Percentiles rank a stretch among this genome's conserved stretches.
phyloP scores from a whole-genome alignment of 2,888 invertebrate species.

The Eutolmus rufibarbis region DNA sequence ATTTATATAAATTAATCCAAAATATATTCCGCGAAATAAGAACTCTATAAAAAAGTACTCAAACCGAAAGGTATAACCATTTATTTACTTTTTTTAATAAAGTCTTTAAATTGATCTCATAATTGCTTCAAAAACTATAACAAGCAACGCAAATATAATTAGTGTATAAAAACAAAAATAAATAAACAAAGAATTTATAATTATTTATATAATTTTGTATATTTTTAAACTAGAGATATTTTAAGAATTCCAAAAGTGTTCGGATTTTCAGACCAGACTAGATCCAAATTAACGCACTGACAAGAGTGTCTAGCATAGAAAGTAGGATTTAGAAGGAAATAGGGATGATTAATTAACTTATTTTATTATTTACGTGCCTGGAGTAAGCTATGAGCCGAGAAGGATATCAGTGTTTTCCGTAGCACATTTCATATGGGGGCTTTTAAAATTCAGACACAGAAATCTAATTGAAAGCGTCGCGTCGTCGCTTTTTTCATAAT shows the following conservation, averaged over 20 bases:
- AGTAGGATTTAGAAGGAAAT: background rate
- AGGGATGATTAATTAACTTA: background rate
- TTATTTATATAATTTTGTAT: too few species aligned
- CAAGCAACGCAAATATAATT: too few species aligned
- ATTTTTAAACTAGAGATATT: background rate
- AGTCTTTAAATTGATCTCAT: too few species aligned
- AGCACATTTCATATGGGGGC: background rate
- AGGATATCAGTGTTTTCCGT: background rate
- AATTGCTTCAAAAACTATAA: too few species aligned
- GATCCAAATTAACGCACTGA: background rate
- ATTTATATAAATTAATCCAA: too few species aligned
- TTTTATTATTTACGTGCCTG: background rate
- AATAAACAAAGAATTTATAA: background rate
- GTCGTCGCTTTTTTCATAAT: background rate
- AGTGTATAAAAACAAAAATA: background rate
- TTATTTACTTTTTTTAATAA: too few species aligned
- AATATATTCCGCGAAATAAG: too few species aligned
- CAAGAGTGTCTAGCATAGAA: background rate
- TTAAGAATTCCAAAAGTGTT: background rate
- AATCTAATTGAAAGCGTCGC: background rate
- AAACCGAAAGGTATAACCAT: too few species aligned
- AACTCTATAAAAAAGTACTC: too few species aligned
- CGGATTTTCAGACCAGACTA: background rate
- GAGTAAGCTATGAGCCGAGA: background rate
- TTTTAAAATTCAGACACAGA: background rate